Evolutionary conservation across 35 echinoderm and acorn worm genomes (phyloP), one percentile per base, ranked within the genome.

Genomic region (Holothuria glaberrima): DNA sequence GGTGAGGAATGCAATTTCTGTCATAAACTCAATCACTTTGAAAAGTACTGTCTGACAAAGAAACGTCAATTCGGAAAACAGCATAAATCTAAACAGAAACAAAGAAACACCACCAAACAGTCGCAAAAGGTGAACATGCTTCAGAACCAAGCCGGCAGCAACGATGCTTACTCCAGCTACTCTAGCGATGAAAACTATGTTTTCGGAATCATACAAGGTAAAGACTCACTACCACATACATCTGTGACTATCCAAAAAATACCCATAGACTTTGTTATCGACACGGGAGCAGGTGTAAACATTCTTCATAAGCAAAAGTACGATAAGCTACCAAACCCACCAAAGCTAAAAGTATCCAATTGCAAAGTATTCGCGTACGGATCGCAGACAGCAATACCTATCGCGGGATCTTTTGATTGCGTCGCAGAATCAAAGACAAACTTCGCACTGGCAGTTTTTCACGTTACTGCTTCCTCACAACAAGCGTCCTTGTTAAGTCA

Each of bases 231-330:
- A n/a, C 33, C 71, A 17, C 71, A 82, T 19, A 26, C 24, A 57
- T 82, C 79, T 9, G 14, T 82, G 22, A 19, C 7, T 2, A 56
- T 82, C 12, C 79, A 28, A 5, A 82, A 57, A 14, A 78, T 32
- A 0, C 78, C 56, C 9, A 27, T 82, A 9, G 78, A 82, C 29
- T 82, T 82, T 32, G 48, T 58, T 4, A 82, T 82, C 48, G 78
- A 82, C 48, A 82, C 78, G 12, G 78, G 78, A 22, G 78, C 78
- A 32, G 78, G 78, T 12, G 48, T 82, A 30, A 82, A 82, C n/a
- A 82, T 82, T 57, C 45, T 82, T 25, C 0, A 24, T 27, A 52
- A 60, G 50, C 79, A 18, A 24, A 22, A 12, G 12, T 82, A 82
- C 79, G 44, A 59, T 14, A n/a, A 24, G n/a, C 79, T 82, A 29